phyloP scores from a whole-genome alignment of 1,140 invertebrate species.

The Galendromus occidentalis region DNA sequence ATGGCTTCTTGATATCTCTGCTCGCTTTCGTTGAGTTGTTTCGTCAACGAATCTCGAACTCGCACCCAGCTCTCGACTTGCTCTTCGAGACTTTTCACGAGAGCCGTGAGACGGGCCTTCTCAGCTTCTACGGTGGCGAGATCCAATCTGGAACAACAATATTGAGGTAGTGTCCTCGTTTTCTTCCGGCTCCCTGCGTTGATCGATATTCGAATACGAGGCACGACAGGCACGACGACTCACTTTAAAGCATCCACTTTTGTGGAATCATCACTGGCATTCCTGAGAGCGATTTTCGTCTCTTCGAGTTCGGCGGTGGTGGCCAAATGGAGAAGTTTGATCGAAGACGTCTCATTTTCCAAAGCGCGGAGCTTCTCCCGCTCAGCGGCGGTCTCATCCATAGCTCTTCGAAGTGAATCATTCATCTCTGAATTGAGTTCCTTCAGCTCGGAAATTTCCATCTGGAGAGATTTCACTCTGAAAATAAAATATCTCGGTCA shows the following conservation, averaged over 20 bases:
- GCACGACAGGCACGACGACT: no score
- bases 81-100: background rate
- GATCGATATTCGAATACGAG: no score
- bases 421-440: background rate
- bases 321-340: background rate
- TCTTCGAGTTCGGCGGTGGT: background rate
- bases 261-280: background rate
- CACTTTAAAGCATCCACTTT: background rate
- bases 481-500: background rate
- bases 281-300: background rate
- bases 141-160: background rate
- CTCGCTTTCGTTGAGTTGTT: background rate
- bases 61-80: background rate
- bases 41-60: background rate
- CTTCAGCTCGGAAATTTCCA: background rate
- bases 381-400: background rate
- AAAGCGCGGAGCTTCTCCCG: background rate
- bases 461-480: background rate
- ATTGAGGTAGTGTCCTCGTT: no score
- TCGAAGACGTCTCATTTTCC: background rate
- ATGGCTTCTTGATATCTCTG: background rate
- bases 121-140: background rate
- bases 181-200: no score
- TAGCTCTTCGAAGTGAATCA: background rate
- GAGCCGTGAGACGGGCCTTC: background rate